A percentile compares a stretch with the other conserved stretches of the same genome.
Evolutionary conservation across 2,797 vertebrate genomes (phyloP).

Genomic region (Agapornis canus): DNA sequence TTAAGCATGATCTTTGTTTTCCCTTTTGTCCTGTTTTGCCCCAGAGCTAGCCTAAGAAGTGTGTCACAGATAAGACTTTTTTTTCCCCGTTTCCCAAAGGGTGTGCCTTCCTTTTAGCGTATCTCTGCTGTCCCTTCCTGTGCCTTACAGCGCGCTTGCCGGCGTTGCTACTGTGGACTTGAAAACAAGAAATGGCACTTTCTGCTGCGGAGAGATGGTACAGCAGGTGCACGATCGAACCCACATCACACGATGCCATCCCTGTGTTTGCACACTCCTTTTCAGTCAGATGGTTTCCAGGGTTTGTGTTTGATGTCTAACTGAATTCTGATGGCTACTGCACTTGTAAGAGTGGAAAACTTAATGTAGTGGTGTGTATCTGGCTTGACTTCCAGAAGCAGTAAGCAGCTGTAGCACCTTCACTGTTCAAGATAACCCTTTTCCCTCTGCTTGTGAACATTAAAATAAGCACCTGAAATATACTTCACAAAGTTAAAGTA

Average conservation of each 20-base stretch:
- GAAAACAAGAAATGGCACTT: accelerated
- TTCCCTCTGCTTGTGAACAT: neutral
- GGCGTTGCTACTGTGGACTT: accelerated
- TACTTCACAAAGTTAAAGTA: no score
- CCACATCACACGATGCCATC: accelerated
- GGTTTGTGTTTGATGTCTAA: accelerated
- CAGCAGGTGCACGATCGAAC: accelerated
- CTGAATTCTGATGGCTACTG: neutral
- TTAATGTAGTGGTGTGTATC: accelerated
- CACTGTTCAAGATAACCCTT: accelerated
- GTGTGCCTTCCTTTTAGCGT: neutral
- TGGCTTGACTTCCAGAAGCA: neutral
- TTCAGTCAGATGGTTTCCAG: neutral
- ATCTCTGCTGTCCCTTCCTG: neutral
- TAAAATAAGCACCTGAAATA: neutral
- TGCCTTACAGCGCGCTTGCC: neutral
- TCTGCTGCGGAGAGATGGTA: accelerated
- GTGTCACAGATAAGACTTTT: neutral
- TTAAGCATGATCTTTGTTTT: accelerated
- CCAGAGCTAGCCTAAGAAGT: neutral
- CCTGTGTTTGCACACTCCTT: accelerated
- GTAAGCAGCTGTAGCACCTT: neutral
- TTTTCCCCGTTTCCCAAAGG: accelerated
- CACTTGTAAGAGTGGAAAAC: neutral
- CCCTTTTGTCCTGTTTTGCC: neutral